A percentile compares a stretch with the other conserved stretches of the same genome.
Evolutionary conservation across 2,888 invertebrate species (phyloP).

Genomic region (Acanthosepion esculentum): DNA sequence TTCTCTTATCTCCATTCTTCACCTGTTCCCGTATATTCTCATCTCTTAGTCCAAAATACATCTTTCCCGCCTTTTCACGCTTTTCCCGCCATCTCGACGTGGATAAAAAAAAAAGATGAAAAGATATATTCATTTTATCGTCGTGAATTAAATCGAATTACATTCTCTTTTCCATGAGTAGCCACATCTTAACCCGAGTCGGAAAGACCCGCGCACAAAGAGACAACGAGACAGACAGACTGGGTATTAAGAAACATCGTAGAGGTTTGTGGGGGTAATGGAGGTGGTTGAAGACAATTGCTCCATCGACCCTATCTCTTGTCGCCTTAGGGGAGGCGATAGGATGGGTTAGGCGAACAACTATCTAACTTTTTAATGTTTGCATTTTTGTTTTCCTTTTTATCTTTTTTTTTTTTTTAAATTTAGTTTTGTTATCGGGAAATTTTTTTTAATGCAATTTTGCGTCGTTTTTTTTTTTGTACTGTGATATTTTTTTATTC

Average conservation of each 20-base stretch:
- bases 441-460: background rate
- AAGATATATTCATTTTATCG: background rate
- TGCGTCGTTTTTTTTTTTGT: no score
- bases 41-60: background rate
- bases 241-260: background rate
- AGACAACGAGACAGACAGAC: background rate
- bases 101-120: background rate
- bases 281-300: background rate
- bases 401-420: background rate
- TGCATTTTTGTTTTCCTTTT: background rate
- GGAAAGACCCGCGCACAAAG: background rate
- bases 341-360: background rate
- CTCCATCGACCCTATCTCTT: constrained; percentile 7
- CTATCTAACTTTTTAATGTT: background rate
- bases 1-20: background rate
- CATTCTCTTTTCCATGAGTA: background rate
- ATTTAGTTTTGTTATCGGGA: background rate
- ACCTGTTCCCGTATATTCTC: background rate
- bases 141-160: background rate
- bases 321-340: background rate
- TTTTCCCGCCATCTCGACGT: background rate
- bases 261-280: background rate
- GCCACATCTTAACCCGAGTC: constrained; percentile 4
- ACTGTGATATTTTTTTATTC: no score
- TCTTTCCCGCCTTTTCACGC: background rate